Conservation (phyloP, 2,113 vertebrate genomes). For the Pipra filicauda region DNA sequence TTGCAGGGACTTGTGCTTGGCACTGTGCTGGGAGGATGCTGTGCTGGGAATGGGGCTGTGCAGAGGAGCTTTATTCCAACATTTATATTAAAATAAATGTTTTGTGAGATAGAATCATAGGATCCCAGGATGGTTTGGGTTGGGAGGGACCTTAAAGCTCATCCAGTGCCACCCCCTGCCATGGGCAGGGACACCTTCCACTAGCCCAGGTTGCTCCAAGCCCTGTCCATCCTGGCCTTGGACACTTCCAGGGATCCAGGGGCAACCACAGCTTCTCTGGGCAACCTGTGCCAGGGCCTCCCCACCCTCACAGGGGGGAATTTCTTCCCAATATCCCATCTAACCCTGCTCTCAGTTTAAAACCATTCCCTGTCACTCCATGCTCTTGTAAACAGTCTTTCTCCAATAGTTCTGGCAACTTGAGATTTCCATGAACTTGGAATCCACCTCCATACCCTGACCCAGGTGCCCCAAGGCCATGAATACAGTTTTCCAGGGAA, state of each 20-base stretch:
- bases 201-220: fast-evolving
- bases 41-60: neutral
- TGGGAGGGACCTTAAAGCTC: neutral
- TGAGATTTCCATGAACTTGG: neutral
- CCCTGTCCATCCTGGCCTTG: neutral
- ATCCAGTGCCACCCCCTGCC: neutral
- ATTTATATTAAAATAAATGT: fast-evolving
- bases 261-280: neutral
- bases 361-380: neutral
- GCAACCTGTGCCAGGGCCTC: fast-evolving
- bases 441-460: fast-evolving
- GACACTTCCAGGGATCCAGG: fast-evolving
- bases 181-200: neutral
- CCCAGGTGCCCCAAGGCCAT: fast-evolving
- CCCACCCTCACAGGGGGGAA: neutral
- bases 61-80: neutral
- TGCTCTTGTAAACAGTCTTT: neutral
- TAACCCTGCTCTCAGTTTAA: fast-evolving
- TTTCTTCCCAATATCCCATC: neutral
- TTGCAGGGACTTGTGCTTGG: neutral
- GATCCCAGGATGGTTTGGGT: neutral
- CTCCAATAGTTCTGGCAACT: neutral
- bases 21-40: neutral
- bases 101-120: neutral
- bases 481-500: fast-evolving